A percentile compares a stretch with the other conserved stretches of the same genome.
These are phyloP conservation scores for Helicoverpa zea DNA, from an alignment of 1,140 invertebrate species.

Conservation along the genomic window DNA sequence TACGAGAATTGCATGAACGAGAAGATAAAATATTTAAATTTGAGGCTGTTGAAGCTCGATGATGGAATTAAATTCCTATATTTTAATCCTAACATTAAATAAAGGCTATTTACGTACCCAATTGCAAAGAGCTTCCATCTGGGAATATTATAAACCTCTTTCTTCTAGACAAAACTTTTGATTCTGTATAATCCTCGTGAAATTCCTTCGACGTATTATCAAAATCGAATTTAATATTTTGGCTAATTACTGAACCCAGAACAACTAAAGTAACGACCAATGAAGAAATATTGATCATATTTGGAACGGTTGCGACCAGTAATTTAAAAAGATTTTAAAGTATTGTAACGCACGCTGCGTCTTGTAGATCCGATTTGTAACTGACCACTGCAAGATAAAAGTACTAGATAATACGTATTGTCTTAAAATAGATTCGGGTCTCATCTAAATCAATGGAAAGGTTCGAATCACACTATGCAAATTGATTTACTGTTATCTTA, in stretches of 20 bases:
- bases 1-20: no score
- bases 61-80: no score
- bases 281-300: slow-evolving; percentile 20
- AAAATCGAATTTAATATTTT: slow-evolving; percentile 48
- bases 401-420: background rate
- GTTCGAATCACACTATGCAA: slow-evolving; percentile 79
- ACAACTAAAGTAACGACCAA: slow-evolving; percentile 42
- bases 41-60: no score
- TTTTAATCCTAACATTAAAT: background rate
- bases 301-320: background rate
- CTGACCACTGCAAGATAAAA: background rate
- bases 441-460: slow-evolving; percentile 70
- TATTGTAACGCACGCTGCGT: background rate
- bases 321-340: slow-evolving; percentile 22
- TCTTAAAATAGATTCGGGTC: slow-evolving; percentile 59
- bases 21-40: no score
- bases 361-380: background rate
- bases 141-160: slow-evolving; percentile 93
- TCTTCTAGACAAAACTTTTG: slow-evolving; percentile 87
- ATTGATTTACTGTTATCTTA: slow-evolving; percentile 74
- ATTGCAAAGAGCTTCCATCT: slow-evolving; percentile 91
- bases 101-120: slow-evolving; percentile 87
- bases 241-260: slow-evolving; percentile 52
- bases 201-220: slow-evolving; percentile 54
- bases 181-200: slow-evolving; percentile 58